A percentile compares a stretch with the other conserved stretches of the same genome.
phyloP scores from a whole-genome alignment of 2,797 vertebrate genomes.

The Pteropus rufus region DNA sequence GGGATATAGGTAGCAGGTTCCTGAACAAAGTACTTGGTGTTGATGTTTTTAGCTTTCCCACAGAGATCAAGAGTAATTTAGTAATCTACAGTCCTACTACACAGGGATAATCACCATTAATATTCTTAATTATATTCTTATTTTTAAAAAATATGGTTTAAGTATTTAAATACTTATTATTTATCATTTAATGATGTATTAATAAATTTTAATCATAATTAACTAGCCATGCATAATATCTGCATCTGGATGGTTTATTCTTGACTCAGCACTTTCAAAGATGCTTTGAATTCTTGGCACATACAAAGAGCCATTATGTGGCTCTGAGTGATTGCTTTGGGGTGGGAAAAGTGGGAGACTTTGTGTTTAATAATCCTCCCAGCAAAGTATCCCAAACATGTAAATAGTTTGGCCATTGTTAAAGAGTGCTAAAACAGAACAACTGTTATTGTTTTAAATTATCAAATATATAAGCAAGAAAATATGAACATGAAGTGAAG shows the following conservation, averaged over 20 bases:
- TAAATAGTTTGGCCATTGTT: neutral
- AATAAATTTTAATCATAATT: neutral
- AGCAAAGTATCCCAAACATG: neutral
- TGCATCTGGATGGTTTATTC: neutral
- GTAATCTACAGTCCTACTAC: neutral
- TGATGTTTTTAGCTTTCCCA: neutral
- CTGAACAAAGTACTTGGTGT: neutral
- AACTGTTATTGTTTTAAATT: neutral
- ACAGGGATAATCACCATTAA: neutral
- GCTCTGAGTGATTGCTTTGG: neutral
- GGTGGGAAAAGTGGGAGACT: neutral
- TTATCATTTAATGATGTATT: neutral
- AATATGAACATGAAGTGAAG: neutral
- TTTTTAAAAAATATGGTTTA: neutral
- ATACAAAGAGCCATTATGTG: neutral
- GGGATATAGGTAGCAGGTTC: neutral
- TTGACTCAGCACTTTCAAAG: neutral
- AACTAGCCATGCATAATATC: neutral
- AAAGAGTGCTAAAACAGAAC: neutral
- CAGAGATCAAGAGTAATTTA: neutral
- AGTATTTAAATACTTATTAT: neutral
- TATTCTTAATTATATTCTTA: neutral
- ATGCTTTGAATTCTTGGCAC: neutral
- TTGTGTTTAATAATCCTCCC: neutral
- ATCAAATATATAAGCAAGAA: neutral